Evolutionary conservation across 2,113 vertebrate species (phyloP), one percentile per base, ranked within the genome.

Genomic region (Cariama cristata): DNA sequence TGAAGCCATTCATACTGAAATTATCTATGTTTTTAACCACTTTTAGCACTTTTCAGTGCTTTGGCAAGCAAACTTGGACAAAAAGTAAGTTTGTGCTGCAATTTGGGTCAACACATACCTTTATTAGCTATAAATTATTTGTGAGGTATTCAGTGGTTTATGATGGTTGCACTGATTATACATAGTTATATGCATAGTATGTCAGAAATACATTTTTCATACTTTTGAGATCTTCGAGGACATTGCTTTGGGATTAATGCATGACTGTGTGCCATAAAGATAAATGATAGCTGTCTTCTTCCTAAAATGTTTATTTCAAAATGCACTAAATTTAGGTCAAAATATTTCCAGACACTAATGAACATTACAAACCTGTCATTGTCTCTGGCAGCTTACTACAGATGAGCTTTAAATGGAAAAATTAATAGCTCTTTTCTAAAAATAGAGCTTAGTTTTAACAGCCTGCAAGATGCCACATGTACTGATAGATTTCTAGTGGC

Each of bases 151-250:
- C 53, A 9, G 81, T 73, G 72, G 12, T 80, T 97, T 95, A 72
- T 0, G 11, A 15, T 2, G 35, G 69, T 79, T 82, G 79, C 40
- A 32, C 79, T 88, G 15, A 38, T 38, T 38, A 38, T 38, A 38
- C 38, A 38, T 77, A 82, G 47, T 83, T 94, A 56, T 35, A 66
- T 50, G 58, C 40, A 8, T 2, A 77, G 27, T 80, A 49, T 62
- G 77, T 73, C 75, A 88, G 86, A 97, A 92, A 86, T 59, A 63
- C 20, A n/a, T 88, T 86, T 95, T 88, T 90, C 40, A 45, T 52
- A 28, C 55, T 66, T 95, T 27, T 26, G 73, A 81, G 55, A 47
- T 59, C 56, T 49, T 53, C 40, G 42, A 17, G 76, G 63, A 40
- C 50, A 5, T 44, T 74, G 45, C 49, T 86, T 45, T 30, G 90